These are phyloP conservation scores for Odontesthes bonariensis DNA, from an alignment of 2,113 vertebrate species.

Conservation along the genomic window DNA sequence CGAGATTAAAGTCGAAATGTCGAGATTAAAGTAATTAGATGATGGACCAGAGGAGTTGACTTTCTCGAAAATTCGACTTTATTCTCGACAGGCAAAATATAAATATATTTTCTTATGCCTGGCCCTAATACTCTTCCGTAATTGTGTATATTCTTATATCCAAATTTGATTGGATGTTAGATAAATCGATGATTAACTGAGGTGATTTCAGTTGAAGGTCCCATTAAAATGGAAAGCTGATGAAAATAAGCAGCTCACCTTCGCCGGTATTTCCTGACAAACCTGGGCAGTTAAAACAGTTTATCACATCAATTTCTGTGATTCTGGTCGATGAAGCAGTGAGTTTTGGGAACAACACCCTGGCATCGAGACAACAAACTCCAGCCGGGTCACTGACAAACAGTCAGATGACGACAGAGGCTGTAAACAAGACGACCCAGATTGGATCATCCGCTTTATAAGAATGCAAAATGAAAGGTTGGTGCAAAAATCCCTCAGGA, in stretches of 20 bases:
- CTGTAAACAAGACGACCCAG: neutral
- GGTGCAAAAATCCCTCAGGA: neutral
- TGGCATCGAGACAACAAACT: neutral
- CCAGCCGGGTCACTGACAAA: neutral
- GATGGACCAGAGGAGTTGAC: too few relatives aligned
- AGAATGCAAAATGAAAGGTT: neutral
- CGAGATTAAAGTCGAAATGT: too few relatives aligned
- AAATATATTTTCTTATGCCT: too few relatives aligned
- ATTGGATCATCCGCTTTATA: neutral
- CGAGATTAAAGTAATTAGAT: too few relatives aligned
- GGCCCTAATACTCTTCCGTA: too few relatives aligned
- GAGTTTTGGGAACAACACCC: neutral
- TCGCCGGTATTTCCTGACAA: neutral
- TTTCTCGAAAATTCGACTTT: too few relatives aligned
- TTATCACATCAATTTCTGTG: neutral
- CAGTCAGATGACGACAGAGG: neutral
- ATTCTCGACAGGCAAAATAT: too few relatives aligned
- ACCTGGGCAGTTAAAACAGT: neutral
- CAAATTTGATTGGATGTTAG: neutral
- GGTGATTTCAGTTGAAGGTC: constrained; percentile 14
- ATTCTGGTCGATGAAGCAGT: neutral
- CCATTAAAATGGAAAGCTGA: constrained; percentile 23
- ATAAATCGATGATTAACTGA: too few relatives aligned
- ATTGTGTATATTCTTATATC: neutral
- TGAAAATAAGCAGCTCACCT: neutral